Base-by-base conservation (phyloP, 23 tunicate genomes). In the Halocynthia roretzi region DNA sequence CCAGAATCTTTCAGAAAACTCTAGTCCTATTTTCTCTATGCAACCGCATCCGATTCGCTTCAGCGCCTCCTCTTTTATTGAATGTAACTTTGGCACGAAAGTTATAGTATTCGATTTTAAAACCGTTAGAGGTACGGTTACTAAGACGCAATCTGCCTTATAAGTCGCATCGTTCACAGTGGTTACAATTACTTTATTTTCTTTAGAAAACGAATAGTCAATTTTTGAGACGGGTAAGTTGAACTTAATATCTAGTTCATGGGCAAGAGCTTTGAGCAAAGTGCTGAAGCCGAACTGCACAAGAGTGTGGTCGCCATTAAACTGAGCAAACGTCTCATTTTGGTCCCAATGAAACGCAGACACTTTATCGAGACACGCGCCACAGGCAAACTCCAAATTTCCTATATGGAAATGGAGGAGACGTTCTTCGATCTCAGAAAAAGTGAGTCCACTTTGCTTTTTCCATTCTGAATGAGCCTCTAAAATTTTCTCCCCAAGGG, bases 321-420 rank as follows among this genome's bases (percentile, higher is more conserved):
- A 93, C 78, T 93, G 98, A 11, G 98, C 83, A 67, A 93, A 93
- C 14, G 84, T 82, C 67, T 93, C 98, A 54, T 93, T 93, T 75
- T 93, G 98, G 61, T 93, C 98, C 98, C 98, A 93, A 64, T 93
- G 90, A 73, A 93, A 86, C 44, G 98, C 98, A 8, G 98, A 93
- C 14, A 86, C 97, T 81, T 85, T 82, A 68, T 81, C 81, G 6
- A 91, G 56, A 51, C 80, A 81, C 8, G 97, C 92, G 19, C 97
- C 97, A 54, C 97, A 91, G 19, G 97, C 97, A 81, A 84, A 91
- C 77, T 91, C 97, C 0, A 91, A 77, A 52, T 91, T 91, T 14
- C 89, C 89, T 19, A 91, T 82, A 72, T 91, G 97, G 67, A 91
- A 91, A 50, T 86, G 75, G 55, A 91, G 62, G 2, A 91, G 54